These are phyloP conservation scores for Dolichomitus sp. DNA, from an alignment of 2,888 invertebrate species.

Conservation along the genomic window DNA sequence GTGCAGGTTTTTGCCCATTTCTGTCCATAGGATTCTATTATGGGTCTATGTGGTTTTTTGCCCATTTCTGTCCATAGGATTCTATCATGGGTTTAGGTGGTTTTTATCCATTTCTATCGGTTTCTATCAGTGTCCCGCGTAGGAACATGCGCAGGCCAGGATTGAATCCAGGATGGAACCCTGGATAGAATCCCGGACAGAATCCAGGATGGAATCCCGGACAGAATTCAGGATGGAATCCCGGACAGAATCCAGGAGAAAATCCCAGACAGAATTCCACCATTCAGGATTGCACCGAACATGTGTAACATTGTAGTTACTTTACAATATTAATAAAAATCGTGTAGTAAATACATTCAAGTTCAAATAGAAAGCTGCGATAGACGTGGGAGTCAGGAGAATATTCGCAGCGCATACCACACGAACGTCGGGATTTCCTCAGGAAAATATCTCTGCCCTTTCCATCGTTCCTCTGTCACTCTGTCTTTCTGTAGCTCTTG, in stretches of 20 bases:
- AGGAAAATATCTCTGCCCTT: neutral
- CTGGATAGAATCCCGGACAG: too few species aligned
- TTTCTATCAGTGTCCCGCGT: too few species aligned
- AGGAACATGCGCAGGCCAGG: too few species aligned
- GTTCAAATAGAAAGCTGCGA: neutral
- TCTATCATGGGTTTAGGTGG: too few species aligned
- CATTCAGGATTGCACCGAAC: neutral
- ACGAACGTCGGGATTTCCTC: neutral
- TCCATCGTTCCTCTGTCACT: neutral
- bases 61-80: too few species aligned
- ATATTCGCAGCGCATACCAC: neutral
- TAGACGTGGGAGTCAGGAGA: neutral
- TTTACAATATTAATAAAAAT: neutral
- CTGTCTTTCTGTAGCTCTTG: conserved; percentile 4
- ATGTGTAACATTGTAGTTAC: neutral
- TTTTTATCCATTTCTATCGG: too few species aligned
- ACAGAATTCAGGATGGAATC: too few species aligned
- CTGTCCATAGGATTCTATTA: too few species aligned
- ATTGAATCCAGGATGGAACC: too few species aligned
- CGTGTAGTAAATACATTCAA: neutral
- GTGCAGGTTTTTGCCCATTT: too few species aligned
- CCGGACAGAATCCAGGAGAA: neutral
- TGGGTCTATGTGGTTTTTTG: too few species aligned
- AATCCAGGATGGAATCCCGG: too few species aligned
- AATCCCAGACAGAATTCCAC: neutral